Conservation (phyloP, 2,113 vertebrate genomes). For the Ochotona princeps region DNA sequence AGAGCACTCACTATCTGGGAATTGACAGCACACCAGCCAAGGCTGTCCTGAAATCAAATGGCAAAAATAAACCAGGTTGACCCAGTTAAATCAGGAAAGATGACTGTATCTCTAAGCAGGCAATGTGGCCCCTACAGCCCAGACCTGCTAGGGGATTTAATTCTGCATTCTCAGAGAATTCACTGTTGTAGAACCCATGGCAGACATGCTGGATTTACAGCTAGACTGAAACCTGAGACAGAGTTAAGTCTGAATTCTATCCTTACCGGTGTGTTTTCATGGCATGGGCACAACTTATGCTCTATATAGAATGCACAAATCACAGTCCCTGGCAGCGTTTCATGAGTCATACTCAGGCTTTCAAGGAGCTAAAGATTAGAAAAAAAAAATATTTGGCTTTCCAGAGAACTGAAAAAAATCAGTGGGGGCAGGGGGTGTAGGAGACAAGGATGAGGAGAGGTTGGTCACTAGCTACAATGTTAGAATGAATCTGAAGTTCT, state of each 20-base stretch:
- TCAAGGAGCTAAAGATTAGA: slow-evolving; percentile 36
- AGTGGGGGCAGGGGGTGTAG: too few species aligned
- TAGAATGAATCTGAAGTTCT: too few species aligned
- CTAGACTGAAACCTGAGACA: not conserved
- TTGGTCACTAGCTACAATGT: too few species aligned
- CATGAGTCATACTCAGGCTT: not conserved
- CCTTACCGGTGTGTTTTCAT: not conserved
- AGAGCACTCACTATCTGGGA: not conserved
- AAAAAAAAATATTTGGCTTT: not conserved
- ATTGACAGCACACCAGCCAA: slow-evolving; percentile 19
- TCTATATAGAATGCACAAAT: not conserved
- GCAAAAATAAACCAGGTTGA: slow-evolving; percentile 61
- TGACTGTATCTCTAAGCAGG: slow-evolving; percentile 26
- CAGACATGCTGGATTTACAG: not conserved
- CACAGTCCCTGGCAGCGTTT: not conserved
- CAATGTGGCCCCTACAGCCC: not conserved
- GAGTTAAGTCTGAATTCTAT: not conserved
- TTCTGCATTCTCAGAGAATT: slow-evolving; percentile 30
- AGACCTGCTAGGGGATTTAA: not conserved
- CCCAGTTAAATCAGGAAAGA: slow-evolving; percentile 67
- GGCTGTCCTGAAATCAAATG: slow-evolving; percentile 41
- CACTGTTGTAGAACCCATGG: not conserved
- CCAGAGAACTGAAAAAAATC: too few species aligned
- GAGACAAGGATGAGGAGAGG: too few species aligned
- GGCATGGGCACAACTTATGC: fast-evolving